Conservation (phyloP, 2,113 vertebrate species). For the Nannospalax galili region DNA sequence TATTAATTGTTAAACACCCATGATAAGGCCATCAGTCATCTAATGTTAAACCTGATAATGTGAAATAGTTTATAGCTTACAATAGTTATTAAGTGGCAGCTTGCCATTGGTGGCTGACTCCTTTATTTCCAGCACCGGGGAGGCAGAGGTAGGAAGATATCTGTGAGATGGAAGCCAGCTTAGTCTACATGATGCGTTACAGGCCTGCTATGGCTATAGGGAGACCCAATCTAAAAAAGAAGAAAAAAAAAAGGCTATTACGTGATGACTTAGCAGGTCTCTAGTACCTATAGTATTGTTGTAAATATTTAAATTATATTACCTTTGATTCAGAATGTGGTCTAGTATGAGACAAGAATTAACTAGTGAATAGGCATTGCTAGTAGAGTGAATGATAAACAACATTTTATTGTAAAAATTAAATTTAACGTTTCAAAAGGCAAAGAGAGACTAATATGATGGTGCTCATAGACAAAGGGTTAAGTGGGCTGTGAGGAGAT, state of each 20-base stretch:
- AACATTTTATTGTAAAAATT: not conserved
- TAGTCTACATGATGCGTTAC: too few species aligned
- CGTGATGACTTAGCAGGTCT: too few species aligned
- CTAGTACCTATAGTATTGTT: not conserved
- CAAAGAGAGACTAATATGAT: not conserved
- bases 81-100: not conserved
- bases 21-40: not conserved
- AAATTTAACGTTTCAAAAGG: not conserved
- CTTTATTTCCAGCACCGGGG: too few species aligned
- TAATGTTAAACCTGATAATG: not conserved
- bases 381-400: not conserved
- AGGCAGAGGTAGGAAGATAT: too few species aligned
- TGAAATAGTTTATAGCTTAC: not conserved
- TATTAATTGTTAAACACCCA: not conserved
- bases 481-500: not conserved
- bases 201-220: too few species aligned
- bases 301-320: not conserved
- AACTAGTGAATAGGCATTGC: not conserved
- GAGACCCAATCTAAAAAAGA: too few species aligned
- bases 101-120: too few species aligned
- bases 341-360: not conserved
- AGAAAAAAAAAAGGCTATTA: too few species aligned
- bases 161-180: too few species aligned
- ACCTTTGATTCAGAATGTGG: not conserved
- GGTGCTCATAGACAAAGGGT: too few species aligned